Conservation (phyloP, 2,797 vertebrate species). For the Typhlichthys eigenmanni region DNA sequence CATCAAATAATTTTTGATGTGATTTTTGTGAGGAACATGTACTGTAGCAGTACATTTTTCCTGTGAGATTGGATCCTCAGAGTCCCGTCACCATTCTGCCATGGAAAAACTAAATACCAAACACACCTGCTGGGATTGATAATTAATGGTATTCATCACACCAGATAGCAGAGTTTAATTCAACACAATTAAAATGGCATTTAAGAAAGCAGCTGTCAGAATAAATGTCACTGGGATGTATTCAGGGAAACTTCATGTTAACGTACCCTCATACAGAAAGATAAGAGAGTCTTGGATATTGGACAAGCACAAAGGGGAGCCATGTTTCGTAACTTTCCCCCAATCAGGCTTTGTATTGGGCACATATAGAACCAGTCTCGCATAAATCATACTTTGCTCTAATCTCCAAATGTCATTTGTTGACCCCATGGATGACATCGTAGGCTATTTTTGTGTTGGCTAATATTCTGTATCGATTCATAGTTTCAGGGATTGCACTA, state of each 20-base stretch:
- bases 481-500: too few species aligned
- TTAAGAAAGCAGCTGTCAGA: constrained; percentile 48
- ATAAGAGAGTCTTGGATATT: too few species aligned
- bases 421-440: constrained; percentile 36
- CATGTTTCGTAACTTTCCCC: constrained; percentile 23
- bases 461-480: neutral
- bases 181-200: constrained; percentile 59
- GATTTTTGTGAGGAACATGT: constrained; percentile 17
- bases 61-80: constrained; percentile 17
- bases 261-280: too few species aligned
- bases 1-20: neutral
- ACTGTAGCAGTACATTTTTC: constrained; percentile 37
- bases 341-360: constrained; percentile 23
- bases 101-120: constrained; percentile 58
- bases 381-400: neutral
- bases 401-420: constrained; percentile 24
- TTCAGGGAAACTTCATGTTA: constrained; percentile 5
- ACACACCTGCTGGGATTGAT: constrained; percentile 26
- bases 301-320: constrained; percentile 1
- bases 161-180: constrained; percentile 50
- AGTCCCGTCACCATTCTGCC: constrained; percentile 30
- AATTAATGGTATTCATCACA: constrained; percentile 56
- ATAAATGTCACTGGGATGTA: constrained; percentile 62
- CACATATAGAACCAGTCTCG: constrained; percentile 10
- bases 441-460: neutral